Evolutionary conservation across 2,888 invertebrate genomes (phyloP).

Genomic region (Hypselothyrea guttata): DNA sequence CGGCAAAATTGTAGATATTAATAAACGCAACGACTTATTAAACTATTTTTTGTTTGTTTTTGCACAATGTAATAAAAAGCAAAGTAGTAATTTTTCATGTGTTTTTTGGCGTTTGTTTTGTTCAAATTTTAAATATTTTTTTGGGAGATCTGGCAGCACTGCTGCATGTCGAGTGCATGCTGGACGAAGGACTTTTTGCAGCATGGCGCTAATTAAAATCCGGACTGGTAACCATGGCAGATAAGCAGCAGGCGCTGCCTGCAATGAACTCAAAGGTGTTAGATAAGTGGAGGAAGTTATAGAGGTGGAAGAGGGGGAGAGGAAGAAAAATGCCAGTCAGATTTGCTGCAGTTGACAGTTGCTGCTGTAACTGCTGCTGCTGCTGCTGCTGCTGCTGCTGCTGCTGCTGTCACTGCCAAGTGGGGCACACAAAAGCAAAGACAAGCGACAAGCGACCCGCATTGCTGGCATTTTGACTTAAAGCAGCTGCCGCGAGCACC

Average conservation of each 20-base stretch:
- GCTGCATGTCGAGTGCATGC: background rate
- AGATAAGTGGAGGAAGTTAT: slow-evolving; percentile 53
- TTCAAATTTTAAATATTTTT: too few species aligned
- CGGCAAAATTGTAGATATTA: too few species aligned
- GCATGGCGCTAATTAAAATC: slow-evolving; percentile 70
- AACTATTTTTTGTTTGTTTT: too few species aligned
- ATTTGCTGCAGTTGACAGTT: slow-evolving; percentile 57
- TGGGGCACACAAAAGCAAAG: slow-evolving; percentile 59
- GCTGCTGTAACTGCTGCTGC: slow-evolving; percentile 7
- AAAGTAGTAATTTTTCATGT: too few species aligned
- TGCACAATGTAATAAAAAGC: too few species aligned
- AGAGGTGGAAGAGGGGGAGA: background rate
- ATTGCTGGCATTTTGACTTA: slow-evolving; percentile 65
- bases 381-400: too few species aligned
- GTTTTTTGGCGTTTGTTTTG: too few species aligned
- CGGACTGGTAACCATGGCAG: slow-evolving; percentile 69
- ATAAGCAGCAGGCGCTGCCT: slow-evolving; percentile 59
- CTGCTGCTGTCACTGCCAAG: slow-evolving; percentile 53
- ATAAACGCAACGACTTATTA: too few species aligned
- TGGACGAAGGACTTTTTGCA: slow-evolving; percentile 38
- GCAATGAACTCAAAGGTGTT: slow-evolving; percentile 72
- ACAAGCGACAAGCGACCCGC: slow-evolving; percentile 62
- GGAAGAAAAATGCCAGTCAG: slow-evolving; percentile 9
- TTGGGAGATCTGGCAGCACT: background rate
- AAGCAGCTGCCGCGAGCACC: slow-evolving; percentile 50